Percentiles rank a stretch among this genome's conserved stretches.
Evolutionary conservation across 2,888 invertebrate genomes (phyloP).

Genomic region (Phaedon cochleariae): DNA sequence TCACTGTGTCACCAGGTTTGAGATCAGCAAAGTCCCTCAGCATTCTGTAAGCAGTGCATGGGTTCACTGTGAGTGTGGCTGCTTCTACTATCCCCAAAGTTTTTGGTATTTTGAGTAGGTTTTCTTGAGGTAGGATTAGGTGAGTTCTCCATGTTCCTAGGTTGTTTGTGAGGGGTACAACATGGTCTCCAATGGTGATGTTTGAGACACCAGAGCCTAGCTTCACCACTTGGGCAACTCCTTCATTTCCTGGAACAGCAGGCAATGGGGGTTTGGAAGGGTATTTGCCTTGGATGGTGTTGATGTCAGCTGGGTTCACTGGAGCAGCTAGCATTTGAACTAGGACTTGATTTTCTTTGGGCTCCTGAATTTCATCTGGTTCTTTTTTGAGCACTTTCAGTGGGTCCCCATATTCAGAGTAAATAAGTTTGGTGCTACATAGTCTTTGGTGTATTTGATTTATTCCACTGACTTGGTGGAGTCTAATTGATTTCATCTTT

Average conservation of each 20-base stretch:
- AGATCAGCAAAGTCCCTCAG: slow-evolving; percentile 84
- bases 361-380: slow-evolving; percentile 63
- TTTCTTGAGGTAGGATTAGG: slow-evolving; percentile 63
- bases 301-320: slow-evolving; percentile 97
- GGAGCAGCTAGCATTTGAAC: slow-evolving; percentile 90
- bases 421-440: slow-evolving; percentile 66
- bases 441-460: slow-evolving; percentile 13
- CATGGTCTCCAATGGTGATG: slow-evolving; percentile 78
- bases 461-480: background rate
- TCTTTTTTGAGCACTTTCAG: slow-evolving; percentile 75
- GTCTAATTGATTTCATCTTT: background rate
- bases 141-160: slow-evolving; percentile 90
- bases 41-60: slow-evolving; percentile 97
- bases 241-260: slow-evolving; percentile 93
- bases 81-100: slow-evolving; percentile 78
- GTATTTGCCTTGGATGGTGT: slow-evolving; percentile 93
- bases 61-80: slow-evolving; percentile 92
- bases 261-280: slow-evolving; percentile 83
- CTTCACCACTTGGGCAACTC: slow-evolving; percentile 83
- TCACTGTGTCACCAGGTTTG: slow-evolving; percentile 82
- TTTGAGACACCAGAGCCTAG: slow-evolving; percentile 70
- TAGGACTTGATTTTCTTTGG: slow-evolving; percentile 73
- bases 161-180: slow-evolving; percentile 78
- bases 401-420: slow-evolving; percentile 85
- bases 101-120: slow-evolving; percentile 75